Base-by-base conservation (phyloP, 1,140 invertebrate species). In the Habropoda laboriosa region DNA sequence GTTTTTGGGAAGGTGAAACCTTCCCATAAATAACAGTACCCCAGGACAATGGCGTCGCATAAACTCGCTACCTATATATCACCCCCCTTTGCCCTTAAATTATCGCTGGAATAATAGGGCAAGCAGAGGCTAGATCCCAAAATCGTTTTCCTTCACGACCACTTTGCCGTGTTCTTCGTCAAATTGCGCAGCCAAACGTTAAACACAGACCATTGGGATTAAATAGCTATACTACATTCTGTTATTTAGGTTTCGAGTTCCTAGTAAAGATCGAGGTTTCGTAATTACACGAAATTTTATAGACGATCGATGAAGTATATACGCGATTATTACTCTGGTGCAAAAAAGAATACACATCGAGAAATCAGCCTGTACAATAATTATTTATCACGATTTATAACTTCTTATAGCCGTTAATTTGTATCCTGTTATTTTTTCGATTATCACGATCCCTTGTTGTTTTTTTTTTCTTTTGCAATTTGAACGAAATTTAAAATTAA, bases 21-120 rank as follows among this genome's bases (percentile, higher is more conserved):
- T 73, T 76, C 60, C 58, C 83, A 74, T 86, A 86, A 86, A 86
- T 86, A 86, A 86, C 67, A 66, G 75, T 66, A 76, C 68, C 40
- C 42, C 42, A 40, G 67, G 73, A 86, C 83, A 86, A 86, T 86
- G 73, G 66, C 64, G 67, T 77, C 55, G 67, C 68, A 58, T 79
- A 86, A 85, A 82, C 61, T 82, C 53, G 53, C 82, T 58, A 60
- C 61, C 51, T 60, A 78, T 85, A 79, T 55, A 85, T 85, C 82
- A 68, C 51, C 40, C 67, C 35, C 24, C 38, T 78, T n/a, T 60
- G 57, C 60, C 80, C 81, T 86, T 86, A 83, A 86, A 86, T 86
- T 86, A 86, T 86, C 57, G 63, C 57, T 47, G 51, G 81, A 81
- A 86, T 85, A 85, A 86, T 86, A 78, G 73, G 78, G 49, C 53